Percentiles rank a stretch among this genome's conserved stretches.
Conservation (phyloP, 2,797 vertebrate genomes). For the Lutjanus campechanus region DNA sequence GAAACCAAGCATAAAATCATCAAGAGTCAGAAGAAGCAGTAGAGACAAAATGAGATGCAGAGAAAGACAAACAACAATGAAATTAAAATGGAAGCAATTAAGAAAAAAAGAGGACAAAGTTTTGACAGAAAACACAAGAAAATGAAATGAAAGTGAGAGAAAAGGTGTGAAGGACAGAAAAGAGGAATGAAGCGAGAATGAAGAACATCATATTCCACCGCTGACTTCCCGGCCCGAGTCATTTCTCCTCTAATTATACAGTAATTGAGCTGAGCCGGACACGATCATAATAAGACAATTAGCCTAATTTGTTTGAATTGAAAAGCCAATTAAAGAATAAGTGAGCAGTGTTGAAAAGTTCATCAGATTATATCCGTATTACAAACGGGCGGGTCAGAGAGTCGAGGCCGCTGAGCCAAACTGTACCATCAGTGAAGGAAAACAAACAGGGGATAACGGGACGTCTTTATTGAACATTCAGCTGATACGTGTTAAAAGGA, state of each 20-base stretch:
- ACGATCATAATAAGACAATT: constrained; percentile 72
- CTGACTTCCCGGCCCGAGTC: constrained; percentile 31
- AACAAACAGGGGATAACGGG: not conserved
- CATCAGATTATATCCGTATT: constrained; percentile 43
- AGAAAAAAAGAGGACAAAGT: not conserved
- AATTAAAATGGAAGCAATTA: not conserved
- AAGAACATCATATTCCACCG: constrained; percentile 9
- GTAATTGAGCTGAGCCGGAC: constrained; percentile 62
- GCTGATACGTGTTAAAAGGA: constrained; percentile 44
- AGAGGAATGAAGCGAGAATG: not conserved
- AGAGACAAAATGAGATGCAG: not conserved
- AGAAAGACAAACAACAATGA: not conserved
- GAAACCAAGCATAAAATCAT: not conserved
- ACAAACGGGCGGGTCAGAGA: constrained; percentile 34
- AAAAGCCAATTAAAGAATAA: constrained; percentile 75
- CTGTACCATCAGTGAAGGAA: not conserved
- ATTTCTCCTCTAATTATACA: constrained; percentile 66
- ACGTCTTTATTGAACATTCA: not conserved
- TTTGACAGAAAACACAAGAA: not conserved
- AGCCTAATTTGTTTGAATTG: constrained; percentile 71
- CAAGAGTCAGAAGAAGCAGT: not conserved
- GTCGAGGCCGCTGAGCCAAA: not conserved
- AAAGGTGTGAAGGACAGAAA: not conserved
- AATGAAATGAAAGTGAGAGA: not conserved
- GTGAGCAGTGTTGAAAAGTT: constrained; percentile 55